Evolutionary conservation across 2,888 invertebrate genomes (phyloP), one percentile per base, ranked within the genome.

Genomic region (Drosophila macrospina): DNA sequence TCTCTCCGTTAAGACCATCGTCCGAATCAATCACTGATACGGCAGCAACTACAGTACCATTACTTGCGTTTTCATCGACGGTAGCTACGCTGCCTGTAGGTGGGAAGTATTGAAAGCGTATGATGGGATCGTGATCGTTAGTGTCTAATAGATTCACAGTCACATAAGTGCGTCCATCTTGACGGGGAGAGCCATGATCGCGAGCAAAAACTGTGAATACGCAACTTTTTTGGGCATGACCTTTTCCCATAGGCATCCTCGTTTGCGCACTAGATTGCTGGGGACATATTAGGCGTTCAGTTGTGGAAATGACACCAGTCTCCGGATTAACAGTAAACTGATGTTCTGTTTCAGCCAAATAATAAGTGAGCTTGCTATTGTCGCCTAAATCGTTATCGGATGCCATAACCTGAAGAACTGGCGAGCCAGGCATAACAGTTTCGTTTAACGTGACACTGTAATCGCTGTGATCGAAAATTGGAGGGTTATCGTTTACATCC

Each of bases 401-500:
- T 0, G 98, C 99, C 92, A 95, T 95, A n/a, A 99, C 98, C 89
- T 96, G 96, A 3, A 98, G 93, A 6, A 98, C 98, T 39, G 95
- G 95, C 0, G 97, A 97, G 4, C 98, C 98, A 0, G 96, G 95
- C n/a, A 96, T 95, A 7, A 97, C 97, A 89, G 97, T 98, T 92
- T 99, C 98, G 92, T 98, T 98, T 52, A 99, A 91, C 42, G 96
- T 96, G 1, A 97, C 97, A 63, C 96, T 96, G 92, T 98, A 99
- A 91, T 98, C 98, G 93, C 97, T 98, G 91, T 98, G 98, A 92
- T 97, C 97, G 90, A 98, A 98, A 78, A 98, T 96, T 36, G 98
- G 98, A 11, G 98, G 97, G 92, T 98, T 98, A 91, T 98, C 98
- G 91, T 98, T 98, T 6, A 97, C 97, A 92, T 98, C 98, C 76